These are phyloP conservation scores for Sylvietta virens DNA, from an alignment of 2,113 vertebrate species.

Conservation along the genomic window DNA sequence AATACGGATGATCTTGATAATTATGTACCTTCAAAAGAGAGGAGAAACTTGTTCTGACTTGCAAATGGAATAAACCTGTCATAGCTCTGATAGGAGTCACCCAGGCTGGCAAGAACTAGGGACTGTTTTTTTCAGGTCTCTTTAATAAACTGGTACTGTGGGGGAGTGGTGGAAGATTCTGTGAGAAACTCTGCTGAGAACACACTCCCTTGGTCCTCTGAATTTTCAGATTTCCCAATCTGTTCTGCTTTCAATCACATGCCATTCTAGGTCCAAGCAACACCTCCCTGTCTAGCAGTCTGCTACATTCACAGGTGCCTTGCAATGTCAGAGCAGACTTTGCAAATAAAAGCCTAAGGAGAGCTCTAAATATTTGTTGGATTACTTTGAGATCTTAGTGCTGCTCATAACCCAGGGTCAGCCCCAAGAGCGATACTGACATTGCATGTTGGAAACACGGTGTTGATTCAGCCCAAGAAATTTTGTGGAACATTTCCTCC, in stretches of 20 bases:
- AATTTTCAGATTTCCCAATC: background rate
- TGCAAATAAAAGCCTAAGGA: background rate
- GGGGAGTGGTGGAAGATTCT: background rate
- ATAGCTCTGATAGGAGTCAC: constrained; percentile 40
- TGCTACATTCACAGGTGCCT: background rate
- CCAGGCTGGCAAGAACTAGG: background rate
- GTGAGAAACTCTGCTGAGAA: background rate
- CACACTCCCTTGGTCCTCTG: background rate
- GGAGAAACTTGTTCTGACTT: constrained; percentile 57
- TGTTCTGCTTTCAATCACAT: background rate
- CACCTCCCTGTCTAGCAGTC: background rate
- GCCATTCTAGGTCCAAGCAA: background rate
- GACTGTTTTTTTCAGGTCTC: background rate
- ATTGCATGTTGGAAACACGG: accelerated
- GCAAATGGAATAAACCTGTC: constrained; percentile 51
- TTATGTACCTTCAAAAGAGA: constrained; percentile 16
- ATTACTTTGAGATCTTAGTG: background rate
- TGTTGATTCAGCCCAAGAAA: background rate
- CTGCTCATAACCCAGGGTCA: background rate
- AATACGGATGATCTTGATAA: constrained; percentile 41
- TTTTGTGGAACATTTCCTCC: background rate
- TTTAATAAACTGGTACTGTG: background rate
- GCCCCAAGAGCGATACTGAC: background rate
- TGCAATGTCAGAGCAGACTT: background rate
- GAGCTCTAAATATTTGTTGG: background rate